These are phyloP conservation scores for Chaetura pelagica DNA, from an alignment of 2,113 vertebrate genomes.

Conservation along the genomic window DNA sequence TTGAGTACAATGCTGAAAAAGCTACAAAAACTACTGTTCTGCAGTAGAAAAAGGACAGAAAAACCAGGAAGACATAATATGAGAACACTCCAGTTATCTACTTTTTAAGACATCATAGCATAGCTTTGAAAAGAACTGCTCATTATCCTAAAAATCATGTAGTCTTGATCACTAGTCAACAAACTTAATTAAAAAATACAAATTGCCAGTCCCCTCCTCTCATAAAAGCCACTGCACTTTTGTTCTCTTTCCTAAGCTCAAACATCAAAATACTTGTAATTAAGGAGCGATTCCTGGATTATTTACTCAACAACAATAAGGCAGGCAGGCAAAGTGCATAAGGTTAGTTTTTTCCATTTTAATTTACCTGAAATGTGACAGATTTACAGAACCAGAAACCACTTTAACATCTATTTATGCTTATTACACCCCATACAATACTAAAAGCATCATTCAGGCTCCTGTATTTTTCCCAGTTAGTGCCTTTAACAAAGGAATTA, in stretches of 20 bases:
- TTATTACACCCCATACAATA: background rate
- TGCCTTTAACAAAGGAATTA: background rate
- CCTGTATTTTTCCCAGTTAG: background rate
- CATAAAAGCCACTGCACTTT: background rate
- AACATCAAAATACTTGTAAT: background rate
- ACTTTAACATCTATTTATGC: background rate
- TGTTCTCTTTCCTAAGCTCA: background rate
- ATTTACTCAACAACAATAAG: background rate
- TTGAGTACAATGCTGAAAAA: slow-evolving; percentile 44
- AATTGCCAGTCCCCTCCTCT: background rate
- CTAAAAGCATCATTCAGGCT: background rate
- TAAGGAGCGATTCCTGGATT: background rate
- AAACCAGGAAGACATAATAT: slow-evolving; percentile 24
- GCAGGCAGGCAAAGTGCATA: background rate
- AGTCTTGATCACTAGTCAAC: background rate
- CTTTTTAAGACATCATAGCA: slow-evolving; percentile 15
- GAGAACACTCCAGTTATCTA: background rate
- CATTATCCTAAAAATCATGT: background rate
- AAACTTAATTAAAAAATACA: slow-evolving; percentile 41
- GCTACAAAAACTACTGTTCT: slow-evolving; percentile 25
- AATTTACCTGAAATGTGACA: background rate
- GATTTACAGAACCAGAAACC: background rate
- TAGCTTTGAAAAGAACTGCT: slow-evolving; percentile 11
- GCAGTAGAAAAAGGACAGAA: slow-evolving; percentile 49
- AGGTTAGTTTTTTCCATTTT: background rate